phyloP scores from a whole-genome alignment of 2,113 vertebrate genomes.

The Phoenicopterus ruber region DNA sequence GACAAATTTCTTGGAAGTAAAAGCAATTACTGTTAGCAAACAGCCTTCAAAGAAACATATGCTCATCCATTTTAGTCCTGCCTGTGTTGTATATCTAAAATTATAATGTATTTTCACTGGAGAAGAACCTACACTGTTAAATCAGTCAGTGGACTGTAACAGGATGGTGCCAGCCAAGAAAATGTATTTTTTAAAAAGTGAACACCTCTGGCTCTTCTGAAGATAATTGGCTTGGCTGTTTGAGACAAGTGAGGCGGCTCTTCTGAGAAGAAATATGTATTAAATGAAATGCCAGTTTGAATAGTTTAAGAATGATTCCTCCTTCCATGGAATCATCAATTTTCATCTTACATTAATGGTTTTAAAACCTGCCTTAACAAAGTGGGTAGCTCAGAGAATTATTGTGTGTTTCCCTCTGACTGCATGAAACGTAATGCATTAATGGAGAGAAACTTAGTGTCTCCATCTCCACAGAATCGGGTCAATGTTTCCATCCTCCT shows the following conservation, averaged over 20 bases:
- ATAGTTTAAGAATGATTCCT: background rate
- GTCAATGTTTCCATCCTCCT: background rate
- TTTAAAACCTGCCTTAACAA: background rate
- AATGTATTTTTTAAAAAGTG: background rate
- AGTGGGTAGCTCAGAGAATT: background rate
- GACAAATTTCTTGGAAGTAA: background rate
- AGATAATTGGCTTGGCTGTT: background rate
- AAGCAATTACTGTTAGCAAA: slow-evolving; percentile 10
- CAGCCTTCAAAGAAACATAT: slow-evolving; percentile 2
- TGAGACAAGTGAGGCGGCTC: background rate
- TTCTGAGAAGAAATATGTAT: background rate
- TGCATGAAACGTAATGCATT: background rate
- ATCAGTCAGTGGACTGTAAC: background rate
- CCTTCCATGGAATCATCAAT: background rate
- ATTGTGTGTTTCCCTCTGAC: background rate
- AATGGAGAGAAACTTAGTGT: background rate
- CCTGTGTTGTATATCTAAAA: background rate
- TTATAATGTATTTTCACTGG: background rate
- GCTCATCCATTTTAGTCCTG: background rate
- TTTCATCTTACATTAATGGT: background rate
- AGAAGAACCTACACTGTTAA: background rate
- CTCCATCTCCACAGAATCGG: background rate
- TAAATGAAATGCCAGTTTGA: background rate
- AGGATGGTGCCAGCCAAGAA: background rate
- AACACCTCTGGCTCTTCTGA: background rate